A percentile compares a stretch with the other conserved stretches of the same genome.
These are phyloP conservation scores for Sesia bembeciformis DNA, from an alignment of 2,888 invertebrate species.

Conservation along the genomic window DNA sequence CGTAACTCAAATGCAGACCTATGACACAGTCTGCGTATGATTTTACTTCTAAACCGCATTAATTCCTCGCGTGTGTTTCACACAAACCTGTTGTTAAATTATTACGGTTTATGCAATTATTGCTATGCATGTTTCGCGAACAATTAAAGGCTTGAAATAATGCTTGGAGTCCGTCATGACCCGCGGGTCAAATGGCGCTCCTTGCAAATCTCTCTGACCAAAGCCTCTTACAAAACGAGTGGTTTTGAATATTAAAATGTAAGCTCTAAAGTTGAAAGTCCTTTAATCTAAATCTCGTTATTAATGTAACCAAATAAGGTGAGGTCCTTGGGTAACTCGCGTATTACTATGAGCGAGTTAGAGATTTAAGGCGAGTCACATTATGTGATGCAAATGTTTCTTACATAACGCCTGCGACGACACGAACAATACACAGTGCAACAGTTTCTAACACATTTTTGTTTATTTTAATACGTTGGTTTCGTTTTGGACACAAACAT, in stretches of 20 bases:
- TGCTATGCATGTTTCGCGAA: neutral
- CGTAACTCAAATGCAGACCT: slow-evolving; percentile 12
- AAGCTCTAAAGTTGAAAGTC: slow-evolving; percentile 15
- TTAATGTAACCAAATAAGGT: slow-evolving; percentile 17
- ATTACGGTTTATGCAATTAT: neutral
- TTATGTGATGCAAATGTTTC: slow-evolving; percentile 1
- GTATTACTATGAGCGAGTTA: slow-evolving; percentile 5
- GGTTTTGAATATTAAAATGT: slow-evolving; percentile 12
- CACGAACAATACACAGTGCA: neutral
- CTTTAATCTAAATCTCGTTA: slow-evolving; percentile 7
- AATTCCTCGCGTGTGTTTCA: too few relatives aligned
- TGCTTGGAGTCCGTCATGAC: slow-evolving; percentile 15
- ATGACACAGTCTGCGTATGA: slow-evolving; percentile 5
- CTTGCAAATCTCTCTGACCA: slow-evolving; percentile 19
- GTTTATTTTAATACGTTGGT: slow-evolving; percentile 5
- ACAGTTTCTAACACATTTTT: neutral
- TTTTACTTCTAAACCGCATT: slow-evolving; percentile 1
- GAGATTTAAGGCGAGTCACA: neutral
- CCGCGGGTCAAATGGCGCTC: slow-evolving; percentile 33
- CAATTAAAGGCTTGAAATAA: neutral
- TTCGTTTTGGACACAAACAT: slow-evolving; percentile 11
- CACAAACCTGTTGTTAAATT: neutral
- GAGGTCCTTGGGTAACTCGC: slow-evolving; percentile 22
- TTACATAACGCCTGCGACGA: neutral
- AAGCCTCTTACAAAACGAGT: slow-evolving; percentile 10